Percentiles rank a stretch among this genome's conserved stretches.
phyloP scores from a whole-genome alignment of 2,797 vertebrate species.

The Anguilla anguilla region DNA sequence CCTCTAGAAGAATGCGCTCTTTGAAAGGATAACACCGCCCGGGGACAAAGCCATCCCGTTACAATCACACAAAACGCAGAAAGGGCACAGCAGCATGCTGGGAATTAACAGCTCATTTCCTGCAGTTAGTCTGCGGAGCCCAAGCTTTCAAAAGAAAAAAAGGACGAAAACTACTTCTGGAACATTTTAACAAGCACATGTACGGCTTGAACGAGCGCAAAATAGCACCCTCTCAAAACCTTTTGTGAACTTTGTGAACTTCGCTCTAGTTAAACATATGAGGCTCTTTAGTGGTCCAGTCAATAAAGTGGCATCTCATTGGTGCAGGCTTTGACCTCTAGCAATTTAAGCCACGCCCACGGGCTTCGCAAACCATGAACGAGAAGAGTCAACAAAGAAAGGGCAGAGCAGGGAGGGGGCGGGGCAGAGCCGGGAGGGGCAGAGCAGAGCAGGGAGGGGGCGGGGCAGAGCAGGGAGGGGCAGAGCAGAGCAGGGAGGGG shows the following conservation, averaged over 20 bases:
- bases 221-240: background rate
- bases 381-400: no score
- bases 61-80: background rate
- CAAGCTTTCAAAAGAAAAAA: background rate
- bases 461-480: no score
- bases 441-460: no score
- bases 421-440: no score
- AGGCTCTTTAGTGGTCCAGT: no score
- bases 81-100: background rate
- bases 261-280: background rate
- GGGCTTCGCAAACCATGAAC: no score
- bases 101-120: background rate
- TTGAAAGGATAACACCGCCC: background rate
- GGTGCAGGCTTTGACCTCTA: no score
- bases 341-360: no score
- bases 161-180: background rate
- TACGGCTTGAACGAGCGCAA: background rate
- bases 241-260: background rate
- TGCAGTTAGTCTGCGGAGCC: background rate
- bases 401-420: no score
- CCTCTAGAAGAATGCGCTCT: constrained; percentile 27
- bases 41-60: constrained; percentile 1
- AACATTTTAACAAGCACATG: background rate
- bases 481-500: no score
- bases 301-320: background rate